Evolutionary conservation across 2,888 invertebrate genomes (phyloP), one percentile per base, ranked within the genome.

Genomic region (Noctua janthina): DNA sequence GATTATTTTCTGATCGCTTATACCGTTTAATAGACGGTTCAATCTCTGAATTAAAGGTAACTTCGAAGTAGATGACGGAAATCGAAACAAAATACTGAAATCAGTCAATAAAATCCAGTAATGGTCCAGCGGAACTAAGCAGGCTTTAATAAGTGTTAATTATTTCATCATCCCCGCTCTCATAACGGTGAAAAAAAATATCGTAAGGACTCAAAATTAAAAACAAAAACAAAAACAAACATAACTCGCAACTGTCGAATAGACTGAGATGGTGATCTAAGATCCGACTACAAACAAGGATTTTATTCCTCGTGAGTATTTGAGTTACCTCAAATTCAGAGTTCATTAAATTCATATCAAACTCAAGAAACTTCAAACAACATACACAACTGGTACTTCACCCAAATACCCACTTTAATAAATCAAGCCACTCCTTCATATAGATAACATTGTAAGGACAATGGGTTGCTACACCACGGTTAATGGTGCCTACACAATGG

Each of bases 401-500:
- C 64, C 69, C 29, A 70, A 51, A 79, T 39, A 62, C 6, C 35
- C 62, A 74, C 78, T 78, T 70, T 67, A 74, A 80, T 87, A 80
- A 74, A 86, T 86, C 88, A 89, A 80, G 71, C 49, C 66, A 76
- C 82, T 81, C 49, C 82, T 86, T 67, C 83, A 76, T 74, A 78
- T 62, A 88, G 89, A 86, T 89, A 87, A 86, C 74, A 84, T 68
- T 76, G 76, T 81, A 80, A 86, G 85, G 87, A 88, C 87, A 88
- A 87, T 87, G 79, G 85, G 69, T 74, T 75, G 75, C 73, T 75
- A 81, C 49, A 80, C 81, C 82, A 82, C 88, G 76, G 87, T 86
- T 92, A 91, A 92, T 91, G 89, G 87, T 85, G 85, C 84, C 85
- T 90, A 85, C 87, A 92, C 91, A 92, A 93, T 90, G 85, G 86